Base-by-base conservation (phyloP, 2,797 vertebrate genomes). In the Sebastes glaucus region DNA sequence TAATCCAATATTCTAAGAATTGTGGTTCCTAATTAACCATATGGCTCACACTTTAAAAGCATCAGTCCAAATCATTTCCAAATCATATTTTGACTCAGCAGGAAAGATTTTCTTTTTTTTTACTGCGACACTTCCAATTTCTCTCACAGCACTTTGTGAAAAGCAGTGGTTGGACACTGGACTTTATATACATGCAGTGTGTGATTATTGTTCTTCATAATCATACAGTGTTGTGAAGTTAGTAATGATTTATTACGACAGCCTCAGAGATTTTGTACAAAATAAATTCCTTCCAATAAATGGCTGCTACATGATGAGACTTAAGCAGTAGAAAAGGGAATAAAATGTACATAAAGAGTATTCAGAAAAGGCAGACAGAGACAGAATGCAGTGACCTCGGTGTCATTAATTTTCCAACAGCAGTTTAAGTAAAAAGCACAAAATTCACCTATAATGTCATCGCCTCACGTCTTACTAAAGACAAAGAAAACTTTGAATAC, bases 1-100 rank as follows among this genome's bases (percentile, higher is more conserved):
- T 18, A 80, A 78, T 62, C 35, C 23, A 57, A 68, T 71, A 53
- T 59, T 79, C 5, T 59, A 13, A 71, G 13, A 38, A 38, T 38
- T 38, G 23, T 65, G 67, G 70, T 90, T 46, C 71, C 52, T 80
- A 81, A 83, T 57, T 3, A 27, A 52, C 69, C 80, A 81, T 69
- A 79, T 87, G 87, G 63, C 67, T 68, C 46, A 57, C 22, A 70
- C 33, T 72, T 65, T 81, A 5, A 80, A 79, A 82, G 20, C 25
- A 25, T 69, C 57, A 66, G 49, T 56, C 46, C 33, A 23, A 38
- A 35, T 35, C 33, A 6, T 71, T 78, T 76, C 42, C 63, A 81
- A 85, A 62, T 71, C 57, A 46, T 14, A 74, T 42, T 67, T 32
- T 56, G 27, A 27, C 57, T 82, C 70, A 80, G 73, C 66, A 8